Percentiles rank a stretch among this genome's conserved stretches.
phyloP scores from a whole-genome alignment of 2,888 invertebrate species.

The Aspidiotus destructor region DNA sequence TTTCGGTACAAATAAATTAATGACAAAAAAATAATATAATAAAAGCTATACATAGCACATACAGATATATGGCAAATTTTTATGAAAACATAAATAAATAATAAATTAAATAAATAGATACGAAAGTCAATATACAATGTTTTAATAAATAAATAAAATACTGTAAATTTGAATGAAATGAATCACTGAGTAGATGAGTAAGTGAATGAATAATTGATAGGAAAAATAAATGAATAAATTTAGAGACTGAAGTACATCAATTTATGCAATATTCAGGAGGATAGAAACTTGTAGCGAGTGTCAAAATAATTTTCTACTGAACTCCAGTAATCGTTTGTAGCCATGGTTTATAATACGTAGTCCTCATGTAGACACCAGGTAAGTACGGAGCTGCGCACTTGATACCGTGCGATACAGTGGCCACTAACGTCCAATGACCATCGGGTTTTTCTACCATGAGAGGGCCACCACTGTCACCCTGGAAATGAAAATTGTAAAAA shows the following conservation, averaged over 20 bases:
- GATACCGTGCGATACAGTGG: constrained; percentile 90
- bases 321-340: constrained; percentile 75
- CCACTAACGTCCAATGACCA: constrained; percentile 77
- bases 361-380: constrained; percentile 89
- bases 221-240: constrained; percentile 4
- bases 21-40: constrained; percentile 21
- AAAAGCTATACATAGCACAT: constrained; percentile 21
- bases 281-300: constrained; percentile 3
- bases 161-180: not conserved
- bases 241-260: not conserved
- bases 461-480: constrained; percentile 92
- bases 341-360: constrained; percentile 86
- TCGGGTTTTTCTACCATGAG: constrained; percentile 71
- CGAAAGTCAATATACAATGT: constrained; percentile 15
- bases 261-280: not conserved
- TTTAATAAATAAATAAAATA: constrained; percentile 12
- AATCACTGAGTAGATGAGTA: too few species aligned
- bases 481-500: constrained; percentile 37
- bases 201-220: not conserved
- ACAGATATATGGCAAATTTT: constrained; percentile 31
- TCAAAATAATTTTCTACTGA: constrained; percentile 28
- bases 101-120: constrained; percentile 18
- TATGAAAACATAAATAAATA: constrained; percentile 24
- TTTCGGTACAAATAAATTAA: not conserved
- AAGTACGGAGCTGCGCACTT: constrained; percentile 86